A percentile compares a stretch with the other conserved stretches of the same genome.
These are phyloP conservation scores for Sinella curviseta DNA, from an alignment of 1,140 invertebrate species.

Conservation along the genomic window DNA sequence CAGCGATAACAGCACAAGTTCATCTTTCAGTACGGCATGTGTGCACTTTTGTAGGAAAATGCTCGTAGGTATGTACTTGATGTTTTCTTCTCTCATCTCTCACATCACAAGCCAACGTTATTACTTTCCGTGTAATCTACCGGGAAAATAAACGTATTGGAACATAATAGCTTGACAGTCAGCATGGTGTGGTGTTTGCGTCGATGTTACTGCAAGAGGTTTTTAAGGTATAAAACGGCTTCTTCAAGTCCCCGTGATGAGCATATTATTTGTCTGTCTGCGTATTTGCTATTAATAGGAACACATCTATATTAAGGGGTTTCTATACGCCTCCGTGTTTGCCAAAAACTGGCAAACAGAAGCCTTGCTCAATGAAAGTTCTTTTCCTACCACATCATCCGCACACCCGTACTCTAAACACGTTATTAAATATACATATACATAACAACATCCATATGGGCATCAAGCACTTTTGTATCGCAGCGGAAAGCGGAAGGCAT, in stretches of 20 bases:
- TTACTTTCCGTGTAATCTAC: conserved; percentile 13
- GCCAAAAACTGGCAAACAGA: no score
- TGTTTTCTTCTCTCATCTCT: neutral
- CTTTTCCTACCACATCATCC: neutral
- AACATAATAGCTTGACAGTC: conserved; percentile 12
- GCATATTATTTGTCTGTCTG: neutral
- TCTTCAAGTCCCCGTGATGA: neutral
- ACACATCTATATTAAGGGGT: no score
- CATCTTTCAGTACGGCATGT: neutral
- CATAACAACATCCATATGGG: neutral
- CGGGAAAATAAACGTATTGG: conserved; percentile 19
- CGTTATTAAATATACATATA: neutral
- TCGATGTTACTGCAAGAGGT: neutral
- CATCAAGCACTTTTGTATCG: neutral
- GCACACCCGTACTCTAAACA: neutral
- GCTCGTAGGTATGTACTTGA: neutral
- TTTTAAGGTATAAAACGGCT: no score
- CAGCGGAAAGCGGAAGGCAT: neutral
- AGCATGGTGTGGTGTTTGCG: neutral
- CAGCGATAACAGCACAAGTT: neutral
- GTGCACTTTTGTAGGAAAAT: neutral
- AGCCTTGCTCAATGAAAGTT: no score
- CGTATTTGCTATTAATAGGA: no score
- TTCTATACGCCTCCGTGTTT: no score
- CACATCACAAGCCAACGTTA: neutral